Evolutionary conservation across 2,113 vertebrate genomes (phyloP), one percentile per base, ranked within the genome.

Genomic region (Tragelaphus strepsiceros): DNA sequence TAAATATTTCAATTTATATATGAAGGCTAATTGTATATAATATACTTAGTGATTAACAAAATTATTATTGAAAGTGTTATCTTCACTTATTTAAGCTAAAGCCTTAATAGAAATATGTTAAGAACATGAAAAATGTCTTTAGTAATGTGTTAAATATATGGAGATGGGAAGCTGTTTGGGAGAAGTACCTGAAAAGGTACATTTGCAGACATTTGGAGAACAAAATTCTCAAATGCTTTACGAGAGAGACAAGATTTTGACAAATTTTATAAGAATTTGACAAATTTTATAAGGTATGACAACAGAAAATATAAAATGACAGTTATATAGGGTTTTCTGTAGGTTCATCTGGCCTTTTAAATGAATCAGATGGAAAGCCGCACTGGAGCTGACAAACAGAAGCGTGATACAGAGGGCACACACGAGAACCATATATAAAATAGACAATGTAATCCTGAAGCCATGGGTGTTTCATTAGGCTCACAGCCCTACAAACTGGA

Each of bases 401-500:
- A 96, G 22, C 35, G 6, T 74, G 43, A 49, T 46, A 26, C 3
- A 91, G 24, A 81, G 28, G 51, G 19, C 24, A 92, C 43, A 56
- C 43, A 17, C 39, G 87, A 86, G 32, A 78, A 88, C 11, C 84
- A 67, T 30, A 58, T 95, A 46, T 32, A 64, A 71, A 54, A 92
- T n/a, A 93, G 13, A 94, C 35, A 71, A 24, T 30, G 56, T 26
- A 83, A 81, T 77, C 54, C 43, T 83, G 82, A 96, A 91, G 35
- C 14, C 43, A 94, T 19, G 24, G 62, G 49, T 92, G 46, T 94
- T 96, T 92, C 71, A 78, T 71, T 90, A 96, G 95, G 54, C 71
- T 97, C 82, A n/a, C 54, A 85, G 19, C 78, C 56, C 43, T 93
- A 67, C 35, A 93, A 88, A 91, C 64, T 96, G 82, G 80, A 91